Conservation (phyloP, 2,113 vertebrate species). For the Lethenteron camtschaticum region DNA sequence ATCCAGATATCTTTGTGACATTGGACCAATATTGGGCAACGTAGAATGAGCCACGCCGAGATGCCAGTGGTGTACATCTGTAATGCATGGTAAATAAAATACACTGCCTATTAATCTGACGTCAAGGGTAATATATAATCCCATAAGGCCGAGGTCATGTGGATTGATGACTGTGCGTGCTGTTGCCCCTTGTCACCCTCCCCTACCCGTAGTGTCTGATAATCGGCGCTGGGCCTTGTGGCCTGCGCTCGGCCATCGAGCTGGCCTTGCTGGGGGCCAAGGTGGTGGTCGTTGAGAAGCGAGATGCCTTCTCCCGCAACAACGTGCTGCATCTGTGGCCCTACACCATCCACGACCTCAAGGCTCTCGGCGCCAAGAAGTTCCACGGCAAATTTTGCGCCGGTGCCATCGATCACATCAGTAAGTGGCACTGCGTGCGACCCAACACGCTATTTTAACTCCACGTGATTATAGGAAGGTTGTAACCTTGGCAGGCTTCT, state of each 20-base stretch:
- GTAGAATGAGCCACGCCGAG: too few species aligned
- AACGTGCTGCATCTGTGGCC: slow-evolving; percentile 96
- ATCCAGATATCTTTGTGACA: too few species aligned
- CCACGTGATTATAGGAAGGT: too few species aligned
- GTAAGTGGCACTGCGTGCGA: slow-evolving; percentile 31
- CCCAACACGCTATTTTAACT: too few species aligned
- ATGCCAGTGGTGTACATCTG: too few species aligned
- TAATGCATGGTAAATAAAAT: too few species aligned
- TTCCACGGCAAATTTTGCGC: slow-evolving; percentile 96
- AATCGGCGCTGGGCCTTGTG: slow-evolving; percentile 77
- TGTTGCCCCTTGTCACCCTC: background rate
- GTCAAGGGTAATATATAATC: too few species aligned
- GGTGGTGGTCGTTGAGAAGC: slow-evolving; percentile 75
- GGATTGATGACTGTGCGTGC: background rate
- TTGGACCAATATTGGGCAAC: too few species aligned
- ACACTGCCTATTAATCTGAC: too few species aligned
- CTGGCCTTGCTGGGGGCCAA: slow-evolving; percentile 74
- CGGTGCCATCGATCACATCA: slow-evolving; percentile 89
- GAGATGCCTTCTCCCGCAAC: slow-evolving; percentile 81
- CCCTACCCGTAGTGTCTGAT: slow-evolving; percentile 60
- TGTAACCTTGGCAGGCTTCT: too few species aligned
- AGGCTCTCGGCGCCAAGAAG: slow-evolving; percentile 78
- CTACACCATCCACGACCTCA: slow-evolving; percentile 81
- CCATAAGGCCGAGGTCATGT: too few species aligned
- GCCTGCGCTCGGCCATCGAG: slow-evolving; percentile 74